Evolutionary conservation across 2,113 vertebrate genomes (phyloP), one percentile per base, ranked within the genome.

Genomic region (Anhinga rufa): DNA sequence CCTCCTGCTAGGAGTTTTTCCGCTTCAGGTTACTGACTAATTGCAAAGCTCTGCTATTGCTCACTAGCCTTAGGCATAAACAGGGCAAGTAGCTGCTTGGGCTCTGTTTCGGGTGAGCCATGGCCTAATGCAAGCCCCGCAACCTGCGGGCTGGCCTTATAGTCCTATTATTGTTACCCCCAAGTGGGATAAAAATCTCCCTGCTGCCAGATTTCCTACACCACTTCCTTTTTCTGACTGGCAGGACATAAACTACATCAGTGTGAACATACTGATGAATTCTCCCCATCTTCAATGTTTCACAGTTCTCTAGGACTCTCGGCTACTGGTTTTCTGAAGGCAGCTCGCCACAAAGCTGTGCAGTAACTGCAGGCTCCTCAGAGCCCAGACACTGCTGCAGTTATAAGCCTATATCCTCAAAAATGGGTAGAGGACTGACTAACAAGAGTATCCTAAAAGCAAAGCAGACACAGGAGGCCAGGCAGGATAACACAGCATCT

Each of bases 21-120:
- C 97, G 86, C 68, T 86, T 66, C 46, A 74, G 75, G 78, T 74
- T 65, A 52, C 70, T 42, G 48, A 82, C 55, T 60, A 85, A 95
- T 92, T 28, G 66, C 74, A 87, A 93, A 87, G 61, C 62, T 82
- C 78, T 88, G 76, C 52, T 78, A 40, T 78, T 92, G 90, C 86
- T 96, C 96, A 95, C 62, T 24, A 20, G 68, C 95, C 84, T 80
- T 14, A 80, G 87, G 95, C 89, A 89, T 57, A 87, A 95, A 89
- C 83, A 97, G 51, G 89, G 49, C 51, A 89, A 95, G 84, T 10
- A 52, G 78, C 81, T 91, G 91, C 91, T 40, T 82, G 66, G 77
- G 49, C 46, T 93, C 72, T 87, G 40, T 49, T 92, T 44, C 0
- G 0, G 34, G 58, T 74, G 58, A 95, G 75, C 75, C 46, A 19